Evolutionary conservation across 2,797 vertebrate genomes (phyloP), one percentile per base, ranked within the genome.

Genomic region (Sebastiscus albofasciatus): DNA sequence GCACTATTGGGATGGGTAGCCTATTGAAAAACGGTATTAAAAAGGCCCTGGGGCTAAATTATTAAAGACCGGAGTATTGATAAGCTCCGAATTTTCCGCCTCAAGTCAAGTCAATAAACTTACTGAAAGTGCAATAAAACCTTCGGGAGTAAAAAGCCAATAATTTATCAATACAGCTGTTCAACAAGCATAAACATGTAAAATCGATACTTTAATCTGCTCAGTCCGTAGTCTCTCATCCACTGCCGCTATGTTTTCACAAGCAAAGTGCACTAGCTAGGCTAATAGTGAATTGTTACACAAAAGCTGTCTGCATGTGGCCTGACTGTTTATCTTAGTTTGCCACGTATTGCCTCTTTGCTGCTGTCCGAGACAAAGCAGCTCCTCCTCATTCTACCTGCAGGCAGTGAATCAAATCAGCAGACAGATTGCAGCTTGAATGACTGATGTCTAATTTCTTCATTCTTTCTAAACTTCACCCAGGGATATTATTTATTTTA

Each of bases 11-110:
- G 0, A 42, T 16, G 14, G 39, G 14, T 42, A 16, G 39, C 39
- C 39, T 42, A 42, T 1, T 42, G 14, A 42, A 31, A 31, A 8
- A 16, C 0, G 18, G 27, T 20, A 20, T 60, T 9, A 1, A 60
- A 18, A 16, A 10, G 58, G 26, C 14, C 58, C 14, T 2, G 8
- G 26, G 27, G 42, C 1, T 18, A 46, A 46, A 46, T 46, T 18
- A 46, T 46, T 46, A 18, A 46, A 46, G 3, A 46, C 0, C 0
- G 16, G 16, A 46, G 42, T 46, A 46, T 46, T 46, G 42, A 46
- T 46, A 46, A 46, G 42, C 16, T 18, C 16, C 0, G 6, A 46
- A 18, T 16, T 18, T 0, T 0, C 16, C 16, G 1, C 3, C 16
- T 46, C 42, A 8, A 2, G 46, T 18, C 0, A 49, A 49, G 3